These are phyloP conservation scores for Scaptomyza hsui DNA, from an alignment of 1,140 invertebrate genomes.

Conservation along the genomic window DNA sequence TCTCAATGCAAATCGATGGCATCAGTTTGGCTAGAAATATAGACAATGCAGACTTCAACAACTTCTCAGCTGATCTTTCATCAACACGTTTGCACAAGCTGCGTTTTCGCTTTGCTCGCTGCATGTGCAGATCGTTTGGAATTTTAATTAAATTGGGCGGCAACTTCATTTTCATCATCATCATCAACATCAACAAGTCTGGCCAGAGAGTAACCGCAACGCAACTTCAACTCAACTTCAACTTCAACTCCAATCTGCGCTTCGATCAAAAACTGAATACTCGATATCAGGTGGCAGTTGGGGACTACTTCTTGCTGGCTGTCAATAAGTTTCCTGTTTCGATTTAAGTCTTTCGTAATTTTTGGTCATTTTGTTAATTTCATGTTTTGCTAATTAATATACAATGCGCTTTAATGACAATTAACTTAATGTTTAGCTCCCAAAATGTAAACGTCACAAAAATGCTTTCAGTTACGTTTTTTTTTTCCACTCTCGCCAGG, in stretches of 20 bases:
- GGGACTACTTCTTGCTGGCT: conserved; percentile 3
- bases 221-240: conserved; percentile 2
- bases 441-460: conserved; percentile 50
- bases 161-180: conserved; percentile 83
- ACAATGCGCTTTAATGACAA: conserved; percentile 66
- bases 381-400: conserved; percentile 81
- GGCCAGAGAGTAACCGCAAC: conserved; percentile 32
- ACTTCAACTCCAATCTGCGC: conserved; percentile 10
- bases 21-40: conserved; percentile 10
- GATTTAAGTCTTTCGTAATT: conserved; percentile 4
- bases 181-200: conserved; percentile 72
- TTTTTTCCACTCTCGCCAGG: conserved; percentile 36
- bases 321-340: conserved; percentile 15
- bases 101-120: conserved; percentile 30
- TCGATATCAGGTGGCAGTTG: conserved; percentile 68
- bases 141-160: conserved; percentile 84
- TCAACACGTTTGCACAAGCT: conserved; percentile 43
- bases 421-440: conserved; percentile 60
- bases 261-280: conserved; percentile 57
- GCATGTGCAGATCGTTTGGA: conserved; percentile 82
- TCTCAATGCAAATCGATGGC: conserved; percentile 72
- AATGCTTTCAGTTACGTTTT: not conserved
- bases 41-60: not conserved
- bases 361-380: conserved; percentile 59
- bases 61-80: conserved; percentile 42